These are phyloP conservation scores for Coreoperca whiteheadi DNA, from an alignment of 2,113 vertebrate species.

Conservation along the genomic window DNA sequence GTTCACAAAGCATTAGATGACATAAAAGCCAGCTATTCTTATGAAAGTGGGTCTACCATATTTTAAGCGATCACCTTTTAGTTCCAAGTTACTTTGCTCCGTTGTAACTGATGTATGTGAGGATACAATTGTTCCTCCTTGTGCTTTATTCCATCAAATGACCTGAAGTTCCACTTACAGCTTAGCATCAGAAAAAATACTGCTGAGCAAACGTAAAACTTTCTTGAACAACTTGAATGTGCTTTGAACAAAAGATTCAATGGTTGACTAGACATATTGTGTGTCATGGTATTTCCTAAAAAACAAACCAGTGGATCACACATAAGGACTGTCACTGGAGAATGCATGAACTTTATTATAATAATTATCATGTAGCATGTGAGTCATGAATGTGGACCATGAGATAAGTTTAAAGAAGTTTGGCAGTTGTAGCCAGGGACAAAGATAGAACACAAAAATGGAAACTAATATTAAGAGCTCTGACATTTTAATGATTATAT, in stretches of 20 bases:
- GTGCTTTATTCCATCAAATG: neutral
- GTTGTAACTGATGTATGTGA: neutral
- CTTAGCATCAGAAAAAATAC: neutral
- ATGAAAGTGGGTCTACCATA: neutral
- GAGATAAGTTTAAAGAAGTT: neutral
- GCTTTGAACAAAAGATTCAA: neutral
- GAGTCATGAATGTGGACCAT: neutral
- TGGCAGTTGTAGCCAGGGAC: neutral
- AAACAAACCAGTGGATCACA: neutral
- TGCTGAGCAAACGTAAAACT: neutral
- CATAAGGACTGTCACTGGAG: neutral
- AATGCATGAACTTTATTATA: slow-evolving; percentile 1
- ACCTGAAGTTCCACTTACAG: neutral
- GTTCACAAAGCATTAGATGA: neutral
- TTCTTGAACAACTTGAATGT: neutral
- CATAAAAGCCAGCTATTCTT: neutral
- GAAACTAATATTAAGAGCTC: neutral
- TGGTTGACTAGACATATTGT: neutral
- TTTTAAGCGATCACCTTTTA: neutral
- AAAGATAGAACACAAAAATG: neutral
- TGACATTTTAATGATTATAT: neutral
- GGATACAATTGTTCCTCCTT: neutral
- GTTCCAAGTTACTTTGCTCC: neutral
- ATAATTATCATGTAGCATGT: neutral
- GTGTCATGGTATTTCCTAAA: neutral